Base-by-base conservation (phyloP, 2,797 vertebrate species). In the Liasis olivaceus region DNA sequence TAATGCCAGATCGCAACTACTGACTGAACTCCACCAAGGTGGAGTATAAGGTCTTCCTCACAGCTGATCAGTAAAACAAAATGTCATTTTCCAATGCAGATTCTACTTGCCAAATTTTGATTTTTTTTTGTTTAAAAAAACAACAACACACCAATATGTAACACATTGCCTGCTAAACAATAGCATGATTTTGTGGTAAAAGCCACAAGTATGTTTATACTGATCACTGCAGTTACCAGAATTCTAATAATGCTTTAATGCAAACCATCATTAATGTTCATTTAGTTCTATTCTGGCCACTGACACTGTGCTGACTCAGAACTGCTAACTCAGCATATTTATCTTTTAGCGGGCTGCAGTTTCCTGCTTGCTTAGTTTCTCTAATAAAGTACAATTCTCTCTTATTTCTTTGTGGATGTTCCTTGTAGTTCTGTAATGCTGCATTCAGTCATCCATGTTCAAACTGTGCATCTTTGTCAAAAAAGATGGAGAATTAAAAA, bases 281-380 rank as follows among this genome's bases (percentile, higher is more conserved):
- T 94, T 92, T 89, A 89, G 88, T 94, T 89, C 95, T 92, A 81
- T 89, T 87, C 92, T 94, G 85, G 94, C 91, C 92, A 58, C 51
- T 95, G 86, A 95, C 91, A 64, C n/a, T 87, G 90, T 95, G 90
- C 58, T 96, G n/a, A 56, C 42, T 84, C 91, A 59, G 91, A 93
- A 89, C 89, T 96, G 95, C 96, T 94, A 95, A 95, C 93, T 96
- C 97, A 97, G 96, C 96, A 96, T 94, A 94, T 97, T 96, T 94
- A 93, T 20, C 90, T 96, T 97, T 93, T 91, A 92, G 89, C 56
- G 86, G 93, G 56, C 92, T 95, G 85, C 90, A 95, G 91, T 91
- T 95, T 97, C 96, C 94, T 96, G 91, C 95, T 97, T 97, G 96
- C 93, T 95, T 95, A 93, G 95, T 94, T 94, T 95, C 96, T 95